Conservation (phyloP, 1,140 invertebrate species). For the Stegodyphus mimosarum region DNA sequence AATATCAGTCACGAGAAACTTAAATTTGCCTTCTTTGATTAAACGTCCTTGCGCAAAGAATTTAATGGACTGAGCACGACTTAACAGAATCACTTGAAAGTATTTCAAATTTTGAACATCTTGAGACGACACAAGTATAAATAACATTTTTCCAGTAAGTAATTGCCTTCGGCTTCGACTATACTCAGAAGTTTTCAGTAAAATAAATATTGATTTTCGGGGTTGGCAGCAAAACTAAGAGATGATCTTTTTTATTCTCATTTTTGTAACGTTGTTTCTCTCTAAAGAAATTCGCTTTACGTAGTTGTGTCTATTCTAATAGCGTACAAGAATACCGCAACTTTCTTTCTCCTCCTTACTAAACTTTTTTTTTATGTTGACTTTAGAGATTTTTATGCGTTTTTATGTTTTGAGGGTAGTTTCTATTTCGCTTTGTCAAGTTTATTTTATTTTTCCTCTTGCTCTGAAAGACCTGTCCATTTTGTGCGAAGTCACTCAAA, state of each 20-base stretch:
- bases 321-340: slow-evolving; percentile 41
- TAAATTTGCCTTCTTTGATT: slow-evolving; percentile 45
- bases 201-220: slow-evolving; percentile 53
- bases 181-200: slow-evolving; percentile 31
- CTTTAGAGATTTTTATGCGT: slow-evolving; percentile 56
- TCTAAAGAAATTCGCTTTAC: slow-evolving; percentile 44
- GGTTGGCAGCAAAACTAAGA: slow-evolving; percentile 2
- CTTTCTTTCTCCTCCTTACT: slow-evolving; percentile 31
- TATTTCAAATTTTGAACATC: slow-evolving; percentile 55
- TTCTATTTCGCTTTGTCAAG: slow-evolving; percentile 60
- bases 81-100: slow-evolving; percentile 48
- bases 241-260: slow-evolving; percentile 31
- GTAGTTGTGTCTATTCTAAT: slow-evolving; percentile 53
- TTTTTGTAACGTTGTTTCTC: slow-evolving; percentile 32
- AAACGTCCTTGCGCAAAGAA: slow-evolving; percentile 18
- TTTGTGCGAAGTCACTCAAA: slow-evolving; percentile 59
- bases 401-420: slow-evolving; percentile 57
- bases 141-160: slow-evolving; percentile 48
- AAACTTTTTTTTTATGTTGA: slow-evolving; percentile 57
- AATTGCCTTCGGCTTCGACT: slow-evolving; percentile 24
- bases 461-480: slow-evolving; percentile 46
- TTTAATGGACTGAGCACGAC: slow-evolving; percentile 46
- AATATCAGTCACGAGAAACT: slow-evolving; percentile 13
- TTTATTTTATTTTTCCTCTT: slow-evolving; percentile 32
- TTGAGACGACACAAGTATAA: slow-evolving; percentile 52